These are phyloP conservation scores for Drymodes brunneopygia DNA, from an alignment of 2,113 vertebrate genomes.

Conservation along the genomic window DNA sequence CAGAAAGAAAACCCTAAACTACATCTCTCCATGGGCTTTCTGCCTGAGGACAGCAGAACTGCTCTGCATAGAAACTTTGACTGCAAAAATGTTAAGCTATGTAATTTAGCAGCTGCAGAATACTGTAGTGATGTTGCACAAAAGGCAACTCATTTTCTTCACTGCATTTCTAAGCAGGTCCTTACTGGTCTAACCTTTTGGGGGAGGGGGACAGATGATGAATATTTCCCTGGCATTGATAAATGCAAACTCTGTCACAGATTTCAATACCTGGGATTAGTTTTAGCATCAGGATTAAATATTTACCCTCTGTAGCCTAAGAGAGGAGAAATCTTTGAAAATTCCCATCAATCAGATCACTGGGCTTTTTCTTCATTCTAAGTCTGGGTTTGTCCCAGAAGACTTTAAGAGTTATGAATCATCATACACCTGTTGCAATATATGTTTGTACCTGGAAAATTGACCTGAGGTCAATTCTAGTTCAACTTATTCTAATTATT, in stretches of 20 bases:
- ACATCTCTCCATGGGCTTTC: neutral
- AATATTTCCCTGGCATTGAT: neutral
- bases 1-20: neutral
- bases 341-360: neutral
- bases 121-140: neutral
- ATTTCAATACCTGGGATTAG: neutral
- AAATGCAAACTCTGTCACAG: neutral
- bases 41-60: neutral
- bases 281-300: neutral
- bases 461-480: neutral
- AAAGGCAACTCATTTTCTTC: neutral
- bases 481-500: neutral
- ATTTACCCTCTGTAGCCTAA: neutral
- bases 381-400: neutral
- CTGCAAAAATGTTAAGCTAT: neutral
- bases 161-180: neutral
- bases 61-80: neutral
- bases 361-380: neutral
- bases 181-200: neutral
- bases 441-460: neutral
- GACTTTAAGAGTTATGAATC: neutral
- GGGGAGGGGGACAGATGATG: accelerated
- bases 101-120: neutral
- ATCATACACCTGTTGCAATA: neutral
- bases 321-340: neutral